A percentile compares a stretch with the other conserved stretches of the same genome.
These are phyloP conservation scores for Choloepus didactylus DNA, from an alignment of 2,797 vertebrate genomes.

Conservation along the genomic window DNA sequence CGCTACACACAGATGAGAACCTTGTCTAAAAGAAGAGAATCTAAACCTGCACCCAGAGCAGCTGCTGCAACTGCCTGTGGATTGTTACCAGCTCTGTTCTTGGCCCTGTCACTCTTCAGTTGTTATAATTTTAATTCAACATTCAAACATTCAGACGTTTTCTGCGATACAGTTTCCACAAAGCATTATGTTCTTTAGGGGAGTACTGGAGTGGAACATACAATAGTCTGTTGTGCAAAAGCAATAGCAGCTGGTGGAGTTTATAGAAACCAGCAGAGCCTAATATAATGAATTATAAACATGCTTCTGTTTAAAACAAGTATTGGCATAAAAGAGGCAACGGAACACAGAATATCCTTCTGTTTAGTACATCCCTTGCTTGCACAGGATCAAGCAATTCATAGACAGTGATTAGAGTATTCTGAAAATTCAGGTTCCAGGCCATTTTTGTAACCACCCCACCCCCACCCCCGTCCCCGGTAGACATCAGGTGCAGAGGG, in stretches of 20 bases:
- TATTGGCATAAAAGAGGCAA: conserved; percentile 74
- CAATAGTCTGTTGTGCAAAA: conserved; percentile 82
- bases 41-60: not conserved
- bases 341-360: conserved; percentile 66
- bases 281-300: conserved; percentile 78
- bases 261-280: conserved; percentile 84
- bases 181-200: conserved; percentile 80
- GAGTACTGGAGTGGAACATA: conserved; percentile 74
- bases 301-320: conserved; percentile 78
- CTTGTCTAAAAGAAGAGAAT: not conserved
- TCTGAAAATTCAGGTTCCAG: not conserved
- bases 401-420: not conserved
- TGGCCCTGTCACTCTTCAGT: not conserved
- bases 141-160: conserved; percentile 34
- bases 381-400: not conserved
- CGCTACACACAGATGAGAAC: not conserved
- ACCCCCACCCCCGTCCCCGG: not conserved
- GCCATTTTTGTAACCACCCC: not conserved
- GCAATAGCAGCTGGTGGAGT: conserved; percentile 83
- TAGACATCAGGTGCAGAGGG: not conserved
- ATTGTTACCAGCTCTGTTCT: not conserved
- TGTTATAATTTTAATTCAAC: not conserved
- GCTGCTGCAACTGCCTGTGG: not conserved
- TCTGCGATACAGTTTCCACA: conserved; percentile 79
- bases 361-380: not conserved